phyloP scores from a whole-genome alignment of 1,140 invertebrate genomes.

The Cepaea nemoralis region DNA sequence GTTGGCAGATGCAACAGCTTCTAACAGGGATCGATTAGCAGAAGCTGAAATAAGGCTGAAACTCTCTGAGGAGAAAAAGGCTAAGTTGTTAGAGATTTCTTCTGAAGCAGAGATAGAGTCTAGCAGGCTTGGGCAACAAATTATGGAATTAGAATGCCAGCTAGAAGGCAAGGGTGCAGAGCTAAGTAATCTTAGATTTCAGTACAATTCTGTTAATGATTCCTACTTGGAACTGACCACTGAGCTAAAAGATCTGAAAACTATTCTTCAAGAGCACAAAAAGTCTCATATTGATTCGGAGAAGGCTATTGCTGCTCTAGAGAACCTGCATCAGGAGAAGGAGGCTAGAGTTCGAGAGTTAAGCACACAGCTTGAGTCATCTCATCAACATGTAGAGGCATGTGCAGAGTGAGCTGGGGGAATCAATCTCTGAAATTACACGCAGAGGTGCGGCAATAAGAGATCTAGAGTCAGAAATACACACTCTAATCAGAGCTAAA shows the following conservation, averaged over 20 bases:
- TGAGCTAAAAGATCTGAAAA: constrained; percentile 38
- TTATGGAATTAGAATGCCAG: constrained; percentile 17
- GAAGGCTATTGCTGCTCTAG: constrained; percentile 28
- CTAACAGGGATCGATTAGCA: background rate
- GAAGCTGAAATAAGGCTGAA: constrained; percentile 34
- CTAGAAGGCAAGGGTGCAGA: constrained; percentile 34
- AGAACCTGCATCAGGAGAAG: constrained; percentile 31
- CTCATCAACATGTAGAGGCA: constrained; percentile 44
- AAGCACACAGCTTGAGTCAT: constrained; percentile 42
- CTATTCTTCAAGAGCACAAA: constrained; percentile 35
- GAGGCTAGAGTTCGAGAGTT: constrained; percentile 34
- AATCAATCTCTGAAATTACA: constrained; percentile 46
- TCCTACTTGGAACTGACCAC: constrained; percentile 16
- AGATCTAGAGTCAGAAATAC: constrained; percentile 30
- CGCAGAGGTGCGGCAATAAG: constrained; percentile 42
- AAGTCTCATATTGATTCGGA: constrained; percentile 20
- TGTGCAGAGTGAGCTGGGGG: constrained; percentile 46
- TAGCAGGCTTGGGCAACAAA: constrained; percentile 5
- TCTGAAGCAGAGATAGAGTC: background rate
- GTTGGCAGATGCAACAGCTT: background rate
- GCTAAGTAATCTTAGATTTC: background rate
- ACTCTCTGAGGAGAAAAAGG: constrained; percentile 27
- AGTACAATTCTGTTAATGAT: constrained; percentile 11
- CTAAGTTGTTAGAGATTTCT: constrained; percentile 13
- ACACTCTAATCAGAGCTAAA: constrained; percentile 47